Evolutionary conservation across 2,888 invertebrate species (phyloP).

Genomic region (Eubasilissa splendida): DNA sequence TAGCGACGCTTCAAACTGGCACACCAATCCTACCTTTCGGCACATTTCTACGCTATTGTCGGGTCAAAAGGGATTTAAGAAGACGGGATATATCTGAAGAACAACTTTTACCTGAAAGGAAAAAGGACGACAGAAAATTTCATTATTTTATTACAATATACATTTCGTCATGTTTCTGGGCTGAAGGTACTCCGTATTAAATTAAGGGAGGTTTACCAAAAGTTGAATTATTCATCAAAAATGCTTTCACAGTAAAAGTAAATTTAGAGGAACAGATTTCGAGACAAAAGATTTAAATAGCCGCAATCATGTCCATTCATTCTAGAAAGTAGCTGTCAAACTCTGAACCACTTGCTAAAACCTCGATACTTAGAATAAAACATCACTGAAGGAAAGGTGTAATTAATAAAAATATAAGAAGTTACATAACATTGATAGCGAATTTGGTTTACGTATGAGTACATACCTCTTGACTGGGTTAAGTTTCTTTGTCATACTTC

Average conservation of each 20-base stretch:
- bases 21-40: background rate
- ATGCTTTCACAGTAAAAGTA: background rate
- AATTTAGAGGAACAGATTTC: background rate
- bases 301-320: background rate
- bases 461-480: too few relatives aligned
- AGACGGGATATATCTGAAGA: constrained; percentile 11
- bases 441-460: too few relatives aligned
- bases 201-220: constrained; percentile 6
- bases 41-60: constrained; percentile 7
- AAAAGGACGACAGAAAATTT: constrained; percentile 33
- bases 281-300: constrained; percentile 15
- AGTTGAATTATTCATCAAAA: constrained; percentile 24
- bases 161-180: constrained; percentile 16
- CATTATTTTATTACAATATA: constrained; percentile 32
- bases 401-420: too few relatives aligned
- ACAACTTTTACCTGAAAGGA: constrained; percentile 13
- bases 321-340: background rate
- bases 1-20: background rate
- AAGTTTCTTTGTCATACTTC: too few relatives aligned
- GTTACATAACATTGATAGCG: too few relatives aligned
- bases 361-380: too few relatives aligned
- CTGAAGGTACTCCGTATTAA: constrained; percentile 11
- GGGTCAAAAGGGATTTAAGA: background rate
- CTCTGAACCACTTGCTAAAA: too few relatives aligned
- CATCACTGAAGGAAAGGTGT: too few relatives aligned